Evolutionary conservation across 1,140 invertebrate genomes (phyloP).

Genomic region (Magallana angulata): DNA sequence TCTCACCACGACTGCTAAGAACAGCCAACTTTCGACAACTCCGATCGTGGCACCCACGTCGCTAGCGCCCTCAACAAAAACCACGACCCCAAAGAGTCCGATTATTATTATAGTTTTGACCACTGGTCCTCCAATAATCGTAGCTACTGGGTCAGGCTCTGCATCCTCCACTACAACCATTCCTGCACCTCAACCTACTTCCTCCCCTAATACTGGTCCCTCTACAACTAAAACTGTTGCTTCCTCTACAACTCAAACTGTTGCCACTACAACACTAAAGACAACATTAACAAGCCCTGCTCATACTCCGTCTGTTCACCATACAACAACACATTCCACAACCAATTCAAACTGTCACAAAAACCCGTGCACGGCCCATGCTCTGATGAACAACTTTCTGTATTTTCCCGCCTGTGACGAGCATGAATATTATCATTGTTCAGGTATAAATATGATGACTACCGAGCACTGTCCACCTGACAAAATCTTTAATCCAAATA

Average conservation of each 20-base stretch:
- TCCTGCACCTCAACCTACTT: not conserved
- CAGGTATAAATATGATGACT: not conserved
- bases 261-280: constrained; percentile 4
- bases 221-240: not conserved
- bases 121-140: not conserved
- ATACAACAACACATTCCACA: not conserved
- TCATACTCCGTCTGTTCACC: not conserved
- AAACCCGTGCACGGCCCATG: constrained; percentile 34
- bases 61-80: not conserved
- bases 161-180: not conserved
- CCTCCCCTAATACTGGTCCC: not conserved
- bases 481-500: constrained; percentile 37
- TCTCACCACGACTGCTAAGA: not conserved
- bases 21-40: not conserved
- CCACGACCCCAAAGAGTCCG: not conserved
- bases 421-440: constrained; percentile 17
- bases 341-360: constrained; percentile 13
- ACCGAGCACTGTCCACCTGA: constrained; percentile 28
- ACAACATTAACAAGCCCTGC: not conserved
- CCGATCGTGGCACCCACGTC: not conserved
- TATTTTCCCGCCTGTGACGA: constrained; percentile 35
- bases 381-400: not conserved
- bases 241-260: not conserved
- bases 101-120: not conserved
- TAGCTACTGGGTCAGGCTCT: not conserved